phyloP scores from a whole-genome alignment of 2,888 invertebrate genomes.

The Lepidonotus clava region DNA sequence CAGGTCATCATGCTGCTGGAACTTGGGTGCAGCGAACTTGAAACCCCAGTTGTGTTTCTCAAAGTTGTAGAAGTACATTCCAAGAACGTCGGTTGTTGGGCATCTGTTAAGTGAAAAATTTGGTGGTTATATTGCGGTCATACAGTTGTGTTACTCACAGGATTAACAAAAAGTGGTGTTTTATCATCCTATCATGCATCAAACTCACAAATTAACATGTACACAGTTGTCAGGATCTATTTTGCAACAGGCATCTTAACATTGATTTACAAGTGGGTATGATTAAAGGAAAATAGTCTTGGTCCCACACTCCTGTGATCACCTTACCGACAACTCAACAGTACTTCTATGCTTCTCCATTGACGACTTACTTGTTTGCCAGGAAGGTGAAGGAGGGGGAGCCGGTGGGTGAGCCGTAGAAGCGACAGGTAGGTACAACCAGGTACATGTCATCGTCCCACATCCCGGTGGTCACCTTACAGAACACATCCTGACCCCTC shows the following conservation, averaged over 20 bases:
- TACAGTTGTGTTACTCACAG: too few species aligned
- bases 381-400: conserved; percentile 58
- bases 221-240: too few species aligned
- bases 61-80: conserved; percentile 61
- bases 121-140: too few species aligned
- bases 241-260: too few species aligned
- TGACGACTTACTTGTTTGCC: conserved; percentile 59
- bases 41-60: conserved; percentile 63
- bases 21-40: conserved; percentile 60
- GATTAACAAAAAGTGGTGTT: too few species aligned
- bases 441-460: conserved; percentile 61
- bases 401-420: conserved; percentile 53
- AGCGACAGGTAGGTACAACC: conserved; percentile 61
- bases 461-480: conserved; percentile 56
- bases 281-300: too few species aligned
- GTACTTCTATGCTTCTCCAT: too few species aligned
- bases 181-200: too few species aligned
- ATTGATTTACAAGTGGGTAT: too few species aligned
- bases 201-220: too few species aligned
- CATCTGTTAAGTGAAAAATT: conserved; percentile 55
- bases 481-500: conserved; percentile 55
- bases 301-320: too few species aligned
- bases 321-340: too few species aligned
- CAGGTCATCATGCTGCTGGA: conserved; percentile 55
- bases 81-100: conserved; percentile 51